Conservation (phyloP, 1,140 invertebrate species). For the Hypothenemus hampei region DNA sequence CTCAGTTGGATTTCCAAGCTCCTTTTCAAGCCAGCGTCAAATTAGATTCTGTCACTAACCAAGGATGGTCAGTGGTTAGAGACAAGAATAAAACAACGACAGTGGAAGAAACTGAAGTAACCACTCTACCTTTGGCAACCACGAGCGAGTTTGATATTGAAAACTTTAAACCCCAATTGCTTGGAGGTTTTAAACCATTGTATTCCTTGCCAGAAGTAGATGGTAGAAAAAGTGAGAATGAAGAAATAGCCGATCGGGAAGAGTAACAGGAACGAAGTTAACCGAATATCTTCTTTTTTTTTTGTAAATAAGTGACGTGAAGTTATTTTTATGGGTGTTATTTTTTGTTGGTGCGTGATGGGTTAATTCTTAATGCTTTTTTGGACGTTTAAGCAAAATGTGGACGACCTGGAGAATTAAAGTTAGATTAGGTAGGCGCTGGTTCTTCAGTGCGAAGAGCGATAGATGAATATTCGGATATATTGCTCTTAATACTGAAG, state of each 20-base stretch:
- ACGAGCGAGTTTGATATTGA: constrained; percentile 55
- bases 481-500: constrained; percentile 1
- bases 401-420: not conserved
- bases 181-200: constrained; percentile 65
- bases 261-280: constrained; percentile 7
- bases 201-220: constrained; percentile 43
- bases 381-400: not conserved
- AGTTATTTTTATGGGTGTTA: not conserved
- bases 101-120: constrained; percentile 34
- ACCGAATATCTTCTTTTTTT: not conserved
- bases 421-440: not conserved
- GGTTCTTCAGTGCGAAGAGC: not conserved
- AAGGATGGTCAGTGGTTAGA: constrained; percentile 62
- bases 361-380: not conserved
- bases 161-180: constrained; percentile 63
- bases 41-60: constrained; percentile 46
- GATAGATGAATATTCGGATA: not conserved
- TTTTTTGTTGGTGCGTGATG: not conserved
- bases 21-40: constrained; percentile 65
- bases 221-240: constrained; percentile 9
- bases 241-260: constrained; percentile 11
- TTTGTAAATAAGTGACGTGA: not conserved
- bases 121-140: constrained; percentile 41
- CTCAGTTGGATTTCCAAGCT: constrained; percentile 56
- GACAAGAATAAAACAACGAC: constrained; percentile 37